These are phyloP conservation scores for Gnatocerus cornutus DNA, from an alignment of 2,888 invertebrate species.

Conservation along the genomic window DNA sequence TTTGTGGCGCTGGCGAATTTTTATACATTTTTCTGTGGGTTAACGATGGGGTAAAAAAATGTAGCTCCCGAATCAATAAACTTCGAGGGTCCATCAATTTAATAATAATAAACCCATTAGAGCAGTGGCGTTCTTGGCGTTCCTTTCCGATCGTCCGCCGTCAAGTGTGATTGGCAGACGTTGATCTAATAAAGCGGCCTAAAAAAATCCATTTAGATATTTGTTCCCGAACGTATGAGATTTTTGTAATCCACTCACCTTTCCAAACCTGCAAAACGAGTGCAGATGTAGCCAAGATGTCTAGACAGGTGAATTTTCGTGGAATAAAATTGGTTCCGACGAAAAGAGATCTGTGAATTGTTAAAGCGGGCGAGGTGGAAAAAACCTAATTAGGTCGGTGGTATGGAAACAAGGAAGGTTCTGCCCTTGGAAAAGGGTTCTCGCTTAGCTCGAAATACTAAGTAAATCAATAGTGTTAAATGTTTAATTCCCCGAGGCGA, in stretches of 20 bases:
- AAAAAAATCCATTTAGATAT: conserved; percentile 41
- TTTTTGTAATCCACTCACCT: conserved; percentile 43
- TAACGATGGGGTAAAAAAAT: neutral
- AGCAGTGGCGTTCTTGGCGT: conserved; percentile 19
- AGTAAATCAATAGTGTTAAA: conserved; percentile 46
- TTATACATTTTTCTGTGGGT: too few relatives aligned
- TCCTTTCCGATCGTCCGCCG: conserved; percentile 19
- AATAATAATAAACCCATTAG: conserved; percentile 28
- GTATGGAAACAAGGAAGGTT: neutral
- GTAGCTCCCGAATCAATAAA: conserved; percentile 6
- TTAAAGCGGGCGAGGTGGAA: neutral
- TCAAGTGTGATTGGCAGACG: conserved; percentile 39
- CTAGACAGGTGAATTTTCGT: conserved; percentile 31
- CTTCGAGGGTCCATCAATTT: conserved; percentile 23
- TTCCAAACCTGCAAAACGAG: conserved; percentile 8
- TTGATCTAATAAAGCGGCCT: conserved; percentile 32
- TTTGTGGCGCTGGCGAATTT: too few relatives aligned
- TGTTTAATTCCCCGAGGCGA: conserved; percentile 48
- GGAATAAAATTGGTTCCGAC: conserved; percentile 9
- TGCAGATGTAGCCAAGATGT: conserved; percentile 26
- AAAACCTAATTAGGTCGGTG: conserved; percentile 6
- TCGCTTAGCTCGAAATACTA: conserved; percentile 32
- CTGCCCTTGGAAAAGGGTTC: neutral
- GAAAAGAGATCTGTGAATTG: conserved; percentile 3
- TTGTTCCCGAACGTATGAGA: conserved; percentile 35